phyloP scores from a whole-genome alignment of 2,888 invertebrate genomes.

The Chydorus sphaericus region DNA sequence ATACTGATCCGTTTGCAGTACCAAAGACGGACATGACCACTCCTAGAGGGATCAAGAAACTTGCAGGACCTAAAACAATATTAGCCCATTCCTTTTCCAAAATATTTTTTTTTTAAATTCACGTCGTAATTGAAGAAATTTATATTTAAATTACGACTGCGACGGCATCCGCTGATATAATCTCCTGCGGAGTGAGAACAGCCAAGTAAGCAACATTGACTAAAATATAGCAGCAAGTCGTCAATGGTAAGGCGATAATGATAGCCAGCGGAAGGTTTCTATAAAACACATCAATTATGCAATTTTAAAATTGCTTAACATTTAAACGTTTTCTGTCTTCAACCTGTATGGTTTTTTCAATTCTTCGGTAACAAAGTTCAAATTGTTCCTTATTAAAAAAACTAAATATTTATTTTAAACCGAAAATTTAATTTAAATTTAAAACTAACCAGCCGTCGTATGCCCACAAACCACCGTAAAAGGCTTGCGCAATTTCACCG shows the following conservation, averaged over 20 bases:
- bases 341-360: slow-evolving; percentile 77
- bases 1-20: slow-evolving; percentile 40
- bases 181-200: slow-evolving; percentile 52
- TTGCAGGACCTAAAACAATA: slow-evolving; percentile 45
- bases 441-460: slow-evolving; percentile 69
- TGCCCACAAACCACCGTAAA: slow-evolving; percentile 90
- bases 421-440: no score
- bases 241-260: slow-evolving; percentile 62
- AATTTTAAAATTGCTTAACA: no score
- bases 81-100: slow-evolving; percentile 23
- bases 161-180: slow-evolving; percentile 58
- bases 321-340: slow-evolving; percentile 43
- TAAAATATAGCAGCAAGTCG: slow-evolving; percentile 60
- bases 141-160: slow-evolving; percentile 41
- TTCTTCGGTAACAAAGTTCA: slow-evolving; percentile 98
- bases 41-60: slow-evolving; percentile 55
- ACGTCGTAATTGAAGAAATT: no score
- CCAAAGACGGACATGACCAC: slow-evolving; percentile 65
- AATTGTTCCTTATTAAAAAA: slow-evolving; percentile 88
- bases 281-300: no score
- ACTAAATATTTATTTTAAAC: no score
- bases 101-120: background rate
- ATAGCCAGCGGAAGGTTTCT: slow-evolving; percentile 62
- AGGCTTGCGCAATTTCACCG: slow-evolving; percentile 79
- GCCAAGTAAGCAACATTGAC: slow-evolving; percentile 82